Evolutionary conservation across 1,140 invertebrate genomes (phyloP).

Genomic region (Sycophila sp.): DNA sequence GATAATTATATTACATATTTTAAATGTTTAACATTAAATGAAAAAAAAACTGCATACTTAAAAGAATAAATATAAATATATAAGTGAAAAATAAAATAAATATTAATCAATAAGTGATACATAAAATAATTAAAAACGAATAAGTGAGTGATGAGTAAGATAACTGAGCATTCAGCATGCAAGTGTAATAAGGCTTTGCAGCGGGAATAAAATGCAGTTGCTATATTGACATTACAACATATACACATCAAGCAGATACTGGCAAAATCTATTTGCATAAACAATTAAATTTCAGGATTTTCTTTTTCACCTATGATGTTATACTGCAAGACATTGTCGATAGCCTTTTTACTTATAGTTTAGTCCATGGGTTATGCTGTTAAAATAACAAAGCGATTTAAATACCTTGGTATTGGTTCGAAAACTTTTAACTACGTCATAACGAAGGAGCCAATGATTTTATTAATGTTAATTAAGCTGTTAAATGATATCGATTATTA

Average conservation of each 20-base stretch:
- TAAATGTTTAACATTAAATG: no score
- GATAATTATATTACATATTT: no score
- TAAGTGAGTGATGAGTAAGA: not conserved
- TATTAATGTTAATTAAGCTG: no score
- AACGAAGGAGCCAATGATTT: no score
- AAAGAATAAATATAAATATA: not conserved
- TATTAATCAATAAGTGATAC: not conserved
- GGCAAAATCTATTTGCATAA: slow-evolving; percentile 30
- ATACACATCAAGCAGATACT: slow-evolving; percentile 36
- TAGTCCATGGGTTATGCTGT: slow-evolving; percentile 61
- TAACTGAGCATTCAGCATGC: slow-evolving; percentile 21
- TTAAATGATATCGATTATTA: no score
- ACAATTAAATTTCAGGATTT: slow-evolving; percentile 38
- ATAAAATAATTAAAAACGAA: slow-evolving; percentile 4
- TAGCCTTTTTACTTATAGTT: slow-evolving; percentile 56
- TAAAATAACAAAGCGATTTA: slow-evolving; percentile 55
- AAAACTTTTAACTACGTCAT: no score
- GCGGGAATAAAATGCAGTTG: slow-evolving; percentile 23
- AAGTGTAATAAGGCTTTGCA: slow-evolving; percentile 18
- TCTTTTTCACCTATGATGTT: slow-evolving; percentile 58
- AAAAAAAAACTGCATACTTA: no score
- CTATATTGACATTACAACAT: slow-evolving; percentile 31
- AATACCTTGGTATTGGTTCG: not conserved
- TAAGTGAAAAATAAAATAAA: not conserved
- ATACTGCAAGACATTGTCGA: slow-evolving; percentile 55